phyloP scores from a whole-genome alignment of 2,888 invertebrate genomes.

The Platycheirus rosarum region DNA sequence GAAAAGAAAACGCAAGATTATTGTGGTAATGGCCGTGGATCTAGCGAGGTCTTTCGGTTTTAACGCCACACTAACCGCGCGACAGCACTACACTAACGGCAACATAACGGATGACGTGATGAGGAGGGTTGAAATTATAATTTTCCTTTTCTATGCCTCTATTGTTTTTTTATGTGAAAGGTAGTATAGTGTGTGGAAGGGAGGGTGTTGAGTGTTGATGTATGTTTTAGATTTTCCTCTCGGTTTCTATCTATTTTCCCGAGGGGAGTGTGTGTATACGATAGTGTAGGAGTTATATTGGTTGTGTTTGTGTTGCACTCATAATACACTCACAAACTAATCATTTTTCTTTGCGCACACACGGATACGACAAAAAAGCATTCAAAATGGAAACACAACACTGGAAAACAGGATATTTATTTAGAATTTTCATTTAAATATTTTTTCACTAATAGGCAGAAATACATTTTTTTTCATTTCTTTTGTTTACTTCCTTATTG shows the following conservation, averaged over 20 bases:
- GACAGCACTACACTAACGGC: constrained; percentile 71
- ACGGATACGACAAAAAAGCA: constrained; percentile 6
- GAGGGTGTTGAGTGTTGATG: constrained; percentile 20
- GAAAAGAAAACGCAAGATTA: constrained; percentile 43
- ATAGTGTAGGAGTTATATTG: constrained; percentile 11
- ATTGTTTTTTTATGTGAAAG: constrained; percentile 26
- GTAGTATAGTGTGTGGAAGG: constrained; percentile 42
- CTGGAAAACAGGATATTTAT: constrained; percentile 51
- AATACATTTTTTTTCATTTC: constrained; percentile 5
- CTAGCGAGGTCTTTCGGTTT: constrained; percentile 52
- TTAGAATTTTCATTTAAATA: constrained; percentile 56
- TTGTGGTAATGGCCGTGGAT: constrained; percentile 65
- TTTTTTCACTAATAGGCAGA: constrained; percentile 10
- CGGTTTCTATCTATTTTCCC: constrained; percentile 56
- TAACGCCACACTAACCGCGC: constrained; percentile 69
- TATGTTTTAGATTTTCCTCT: constrained; percentile 63
- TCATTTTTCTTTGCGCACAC: constrained; percentile 46
- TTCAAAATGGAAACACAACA: constrained; percentile 53
- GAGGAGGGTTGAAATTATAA: constrained; percentile 75
- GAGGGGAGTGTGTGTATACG: constrained; percentile 4
- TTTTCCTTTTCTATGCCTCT: constrained; percentile 56
- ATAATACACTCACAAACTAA: constrained; percentile 41
- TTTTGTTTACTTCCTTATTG: constrained; percentile 1
- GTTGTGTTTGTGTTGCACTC: constrained; percentile 24
- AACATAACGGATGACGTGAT: constrained; percentile 73